Conservation (phyloP, 2,797 vertebrate species). For the Dermochelys coriacea region DNA sequence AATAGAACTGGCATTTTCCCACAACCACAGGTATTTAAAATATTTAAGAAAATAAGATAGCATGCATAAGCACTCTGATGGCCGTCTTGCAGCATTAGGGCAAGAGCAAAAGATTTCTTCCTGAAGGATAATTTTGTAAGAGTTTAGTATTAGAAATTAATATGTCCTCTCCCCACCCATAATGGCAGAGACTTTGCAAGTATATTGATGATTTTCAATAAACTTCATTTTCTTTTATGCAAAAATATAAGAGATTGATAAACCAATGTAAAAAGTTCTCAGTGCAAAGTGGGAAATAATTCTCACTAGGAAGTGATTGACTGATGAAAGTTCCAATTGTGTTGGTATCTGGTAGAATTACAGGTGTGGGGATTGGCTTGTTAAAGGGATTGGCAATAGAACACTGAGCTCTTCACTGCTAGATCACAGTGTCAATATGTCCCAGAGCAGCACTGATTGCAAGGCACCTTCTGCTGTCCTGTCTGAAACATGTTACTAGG, state of each 20-base stretch:
- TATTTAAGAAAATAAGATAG: slow-evolving; percentile 63
- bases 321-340: slow-evolving; percentile 44
- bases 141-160: background rate
- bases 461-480: slow-evolving; percentile 24
- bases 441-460: slow-evolving; percentile 32
- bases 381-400: slow-evolving; percentile 28
- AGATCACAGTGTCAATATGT: slow-evolving; percentile 57
- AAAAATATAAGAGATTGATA: slow-evolving; percentile 29
- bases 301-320: slow-evolving; percentile 23
- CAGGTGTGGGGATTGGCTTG: slow-evolving; percentile 43
- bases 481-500: background rate
- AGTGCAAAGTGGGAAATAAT: slow-evolving; percentile 47
- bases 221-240: background rate
- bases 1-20: slow-evolving; percentile 49
- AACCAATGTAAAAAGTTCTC: slow-evolving; percentile 7
- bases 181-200: background rate
- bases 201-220: slow-evolving; percentile 2
- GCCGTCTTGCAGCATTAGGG: background rate
- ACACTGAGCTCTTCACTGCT: slow-evolving; percentile 44
- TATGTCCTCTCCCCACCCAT: background rate
- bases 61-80: background rate
- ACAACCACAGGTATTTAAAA: slow-evolving; percentile 69
- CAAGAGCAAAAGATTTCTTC: slow-evolving; percentile 11
- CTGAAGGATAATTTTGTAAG: accelerated
- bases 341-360: slow-evolving; percentile 63